These are phyloP conservation scores for Perizoma flavofasciatum DNA, from an alignment of 2,888 invertebrate species.

Conservation along the genomic window DNA sequence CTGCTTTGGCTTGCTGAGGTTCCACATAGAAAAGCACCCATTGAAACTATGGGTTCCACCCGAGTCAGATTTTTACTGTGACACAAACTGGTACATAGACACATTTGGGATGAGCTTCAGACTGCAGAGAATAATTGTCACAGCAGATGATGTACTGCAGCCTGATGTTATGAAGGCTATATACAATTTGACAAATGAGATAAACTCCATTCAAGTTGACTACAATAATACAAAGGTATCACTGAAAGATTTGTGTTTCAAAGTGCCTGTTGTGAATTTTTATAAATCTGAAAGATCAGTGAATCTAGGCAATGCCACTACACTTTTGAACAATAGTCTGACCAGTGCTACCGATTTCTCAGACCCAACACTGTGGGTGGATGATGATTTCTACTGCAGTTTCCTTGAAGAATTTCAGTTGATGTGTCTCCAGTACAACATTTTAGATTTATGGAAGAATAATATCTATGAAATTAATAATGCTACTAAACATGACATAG, in stretches of 20 bases:
- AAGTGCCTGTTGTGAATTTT: constrained; percentile 75
- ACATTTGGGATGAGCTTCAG: constrained; percentile 86
- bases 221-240: constrained; percentile 53
- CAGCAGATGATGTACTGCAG: constrained; percentile 87
- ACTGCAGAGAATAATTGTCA: constrained; percentile 85
- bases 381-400: constrained; percentile 85
- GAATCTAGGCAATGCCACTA: constrained; percentile 36
- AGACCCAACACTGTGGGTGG: constrained; percentile 84
- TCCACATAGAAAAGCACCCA: constrained; percentile 89
- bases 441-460: constrained; percentile 89
- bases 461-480: constrained; percentile 77
- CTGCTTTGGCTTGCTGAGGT: constrained; percentile 85
- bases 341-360: constrained; percentile 60
- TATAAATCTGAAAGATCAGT: constrained; percentile 58
- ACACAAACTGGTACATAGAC: constrained; percentile 89
- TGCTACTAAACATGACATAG: constrained; percentile 85
- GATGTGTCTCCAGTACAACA: constrained; percentile 86
- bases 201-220: constrained; percentile 65
- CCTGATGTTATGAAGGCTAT: constrained; percentile 82
- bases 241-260: constrained; percentile 69
- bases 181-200: constrained; percentile 77
- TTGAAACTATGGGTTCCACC: constrained; percentile 90
- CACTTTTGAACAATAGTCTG: constrained; percentile 38
- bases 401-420: constrained; percentile 84
- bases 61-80: constrained; percentile 86